phyloP scores from a whole-genome alignment of 2,888 invertebrate species.

The Ctena decussata region DNA sequence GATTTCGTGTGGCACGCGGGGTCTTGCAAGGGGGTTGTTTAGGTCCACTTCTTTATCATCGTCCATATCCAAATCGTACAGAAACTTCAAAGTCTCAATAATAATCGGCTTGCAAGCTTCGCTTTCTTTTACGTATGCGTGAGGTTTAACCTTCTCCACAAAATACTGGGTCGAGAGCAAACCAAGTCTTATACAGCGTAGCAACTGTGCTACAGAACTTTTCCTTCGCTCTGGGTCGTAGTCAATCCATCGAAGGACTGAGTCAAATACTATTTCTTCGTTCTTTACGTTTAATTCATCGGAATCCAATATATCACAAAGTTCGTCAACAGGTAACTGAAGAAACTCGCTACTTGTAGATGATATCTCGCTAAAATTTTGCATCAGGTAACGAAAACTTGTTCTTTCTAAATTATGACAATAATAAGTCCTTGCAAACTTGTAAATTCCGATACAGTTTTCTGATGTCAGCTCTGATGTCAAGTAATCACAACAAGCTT shows the following conservation, averaged over 20 bases:
- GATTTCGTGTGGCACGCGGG: constrained; percentile 90
- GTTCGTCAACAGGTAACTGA: constrained; percentile 88
- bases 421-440: constrained; percentile 93
- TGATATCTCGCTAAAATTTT: constrained; percentile 80
- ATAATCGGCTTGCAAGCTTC: constrained; percentile 95
- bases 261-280: constrained; percentile 85
- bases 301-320: constrained; percentile 76
- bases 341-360: constrained; percentile 79
- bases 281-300: constrained; percentile 86
- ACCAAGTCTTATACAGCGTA: constrained; percentile 84
- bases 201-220: constrained; percentile 90
- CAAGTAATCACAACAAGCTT: constrained; percentile 93
- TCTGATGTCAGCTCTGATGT: constrained; percentile 90
- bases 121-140: constrained; percentile 92
- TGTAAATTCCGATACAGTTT: constrained; percentile 95
- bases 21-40: constrained; percentile 90
- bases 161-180: constrained; percentile 96
- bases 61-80: constrained; percentile 97
- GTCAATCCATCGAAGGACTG: constrained; percentile 94
- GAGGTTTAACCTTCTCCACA: constrained; percentile 92
- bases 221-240: constrained; percentile 91
- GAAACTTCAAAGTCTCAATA: constrained; percentile 95
- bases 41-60: constrained; percentile 90
- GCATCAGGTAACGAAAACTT: constrained; percentile 91
- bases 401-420: constrained; percentile 91